Evolutionary conservation across 2,113 vertebrate genomes (phyloP).

Genomic region (Tyrannus savana): DNA sequence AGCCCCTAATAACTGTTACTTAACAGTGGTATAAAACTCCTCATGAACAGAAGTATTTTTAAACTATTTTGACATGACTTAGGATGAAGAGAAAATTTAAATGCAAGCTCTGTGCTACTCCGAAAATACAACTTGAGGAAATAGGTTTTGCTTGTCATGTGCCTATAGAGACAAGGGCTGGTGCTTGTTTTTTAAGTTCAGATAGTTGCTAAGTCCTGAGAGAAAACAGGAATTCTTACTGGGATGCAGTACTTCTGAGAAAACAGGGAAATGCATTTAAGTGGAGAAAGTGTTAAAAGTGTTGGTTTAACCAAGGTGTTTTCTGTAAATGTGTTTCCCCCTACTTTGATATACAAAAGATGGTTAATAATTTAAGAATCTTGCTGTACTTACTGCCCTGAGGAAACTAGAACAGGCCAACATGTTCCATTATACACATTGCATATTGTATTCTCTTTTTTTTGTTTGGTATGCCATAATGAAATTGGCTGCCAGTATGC

Average conservation of each 20-base stretch:
- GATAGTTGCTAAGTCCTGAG: neutral
- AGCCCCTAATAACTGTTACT: neutral
- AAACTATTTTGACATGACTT: neutral
- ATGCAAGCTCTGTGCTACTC: neutral
- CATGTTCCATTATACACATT: neutral
- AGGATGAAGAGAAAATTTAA: neutral
- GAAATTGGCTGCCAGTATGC: neutral
- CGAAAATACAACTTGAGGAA: neutral
- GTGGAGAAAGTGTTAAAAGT: neutral
- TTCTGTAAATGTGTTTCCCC: neutral
- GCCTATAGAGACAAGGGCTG: neutral
- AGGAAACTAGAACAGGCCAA: neutral
- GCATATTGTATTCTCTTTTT: neutral
- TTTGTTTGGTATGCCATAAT: neutral
- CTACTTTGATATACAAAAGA: neutral
- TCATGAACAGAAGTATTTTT: neutral
- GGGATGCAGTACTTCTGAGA: neutral
- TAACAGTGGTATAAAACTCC: neutral
- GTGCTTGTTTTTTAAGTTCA: neutral
- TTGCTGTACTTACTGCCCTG: neutral
- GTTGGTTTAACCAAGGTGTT: neutral
- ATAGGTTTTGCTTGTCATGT: neutral
- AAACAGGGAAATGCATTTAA: neutral
- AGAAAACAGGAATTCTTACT: neutral
- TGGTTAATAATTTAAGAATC: neutral